phyloP scores from a whole-genome alignment of 2,113 vertebrate species.

The western clawed frog (Xenopus tropicalis) region DNA sequence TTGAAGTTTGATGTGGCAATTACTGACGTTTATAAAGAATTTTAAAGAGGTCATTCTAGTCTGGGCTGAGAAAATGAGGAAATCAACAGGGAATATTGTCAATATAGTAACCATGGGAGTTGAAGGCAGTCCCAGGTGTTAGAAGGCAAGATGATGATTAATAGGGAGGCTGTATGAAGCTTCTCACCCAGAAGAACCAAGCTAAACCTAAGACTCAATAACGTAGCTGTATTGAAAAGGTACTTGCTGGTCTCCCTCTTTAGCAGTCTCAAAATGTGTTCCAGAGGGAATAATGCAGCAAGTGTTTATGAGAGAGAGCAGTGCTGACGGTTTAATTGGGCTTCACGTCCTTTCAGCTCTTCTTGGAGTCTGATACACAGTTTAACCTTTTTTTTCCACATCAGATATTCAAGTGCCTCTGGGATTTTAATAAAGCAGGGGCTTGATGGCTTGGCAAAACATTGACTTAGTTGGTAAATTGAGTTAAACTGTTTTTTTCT shows the following conservation, averaged over 20 bases:
- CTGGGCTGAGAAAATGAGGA: slow-evolving; percentile 77
- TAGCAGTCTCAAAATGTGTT: slow-evolving; percentile 61
- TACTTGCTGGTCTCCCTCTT: slow-evolving; percentile 65
- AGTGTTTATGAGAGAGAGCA: slow-evolving; percentile 61
- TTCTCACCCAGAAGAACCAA: slow-evolving; percentile 67
- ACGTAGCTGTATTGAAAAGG: slow-evolving; percentile 61
- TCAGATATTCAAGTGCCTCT: slow-evolving; percentile 54
- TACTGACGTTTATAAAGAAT: slow-evolving; percentile 92
- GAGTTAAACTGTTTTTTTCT: slow-evolving; percentile 54
- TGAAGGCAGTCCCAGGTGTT: slow-evolving; percentile 74
- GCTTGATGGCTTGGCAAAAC: slow-evolving; percentile 55
- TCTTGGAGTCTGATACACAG: slow-evolving; percentile 69
- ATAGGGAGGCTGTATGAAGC: slow-evolving; percentile 65
- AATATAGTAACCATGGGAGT: slow-evolving; percentile 76
- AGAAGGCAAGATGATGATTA: slow-evolving; percentile 72
- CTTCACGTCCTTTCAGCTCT: slow-evolving; percentile 62
- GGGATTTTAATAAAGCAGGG: slow-evolving; percentile 62
- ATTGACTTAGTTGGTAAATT: slow-evolving; percentile 53
- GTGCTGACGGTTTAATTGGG: slow-evolving; percentile 78
- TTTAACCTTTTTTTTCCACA: slow-evolving; percentile 73
- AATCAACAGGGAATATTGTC: slow-evolving; percentile 85
- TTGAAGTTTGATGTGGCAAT: slow-evolving; percentile 91
- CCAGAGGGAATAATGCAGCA: slow-evolving; percentile 67
- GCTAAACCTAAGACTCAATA: slow-evolving; percentile 65
- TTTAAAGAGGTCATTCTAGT: slow-evolving; percentile 86